Evolutionary conservation across 2,797 vertebrate genomes (phyloP).

Genomic region (Parauchenoglanis punctatus): DNA sequence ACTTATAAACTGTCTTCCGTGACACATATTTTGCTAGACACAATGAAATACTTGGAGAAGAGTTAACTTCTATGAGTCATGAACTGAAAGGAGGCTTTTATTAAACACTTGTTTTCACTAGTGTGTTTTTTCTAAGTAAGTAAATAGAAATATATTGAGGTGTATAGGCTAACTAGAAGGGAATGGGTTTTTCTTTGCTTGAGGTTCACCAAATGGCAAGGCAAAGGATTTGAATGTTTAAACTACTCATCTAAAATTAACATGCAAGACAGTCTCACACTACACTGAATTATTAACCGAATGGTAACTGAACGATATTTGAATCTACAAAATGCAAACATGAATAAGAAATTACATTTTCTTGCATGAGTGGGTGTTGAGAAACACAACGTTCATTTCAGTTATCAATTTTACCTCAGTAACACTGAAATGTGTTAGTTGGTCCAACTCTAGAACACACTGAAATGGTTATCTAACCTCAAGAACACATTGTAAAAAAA

Average conservation of each 20-base stretch:
- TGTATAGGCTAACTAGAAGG: not conserved
- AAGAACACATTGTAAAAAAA: not conserved
- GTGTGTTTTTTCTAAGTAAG: not conserved
- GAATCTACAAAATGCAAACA: not conserved
- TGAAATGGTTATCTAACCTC: not conserved
- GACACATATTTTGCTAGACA: not conserved
- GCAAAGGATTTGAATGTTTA: not conserved
- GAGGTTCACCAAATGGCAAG: not conserved
- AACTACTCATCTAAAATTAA: not conserved
- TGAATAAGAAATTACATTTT: slow-evolving; percentile 8
- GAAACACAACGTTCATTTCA: not conserved
- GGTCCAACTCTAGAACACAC: not conserved
- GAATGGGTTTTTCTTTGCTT: not conserved
- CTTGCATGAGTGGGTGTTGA: not conserved
- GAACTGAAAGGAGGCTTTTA: not conserved
- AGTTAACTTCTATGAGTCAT: not conserved
- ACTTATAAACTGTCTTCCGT: slow-evolving; percentile 5
- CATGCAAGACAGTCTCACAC: not conserved
- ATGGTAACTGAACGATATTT: not conserved
- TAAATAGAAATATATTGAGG: not conserved
- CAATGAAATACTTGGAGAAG: not conserved
- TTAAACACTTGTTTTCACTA: too few species aligned
- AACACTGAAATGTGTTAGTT: not conserved
- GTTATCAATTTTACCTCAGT: slow-evolving; percentile 3
- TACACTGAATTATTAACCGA: slow-evolving; percentile 13